A percentile compares a stretch with the other conserved stretches of the same genome.
These are phyloP conservation scores for Hycleus cichorii DNA, from an alignment of 1,140 invertebrate genomes.

Conservation along the genomic window DNA sequence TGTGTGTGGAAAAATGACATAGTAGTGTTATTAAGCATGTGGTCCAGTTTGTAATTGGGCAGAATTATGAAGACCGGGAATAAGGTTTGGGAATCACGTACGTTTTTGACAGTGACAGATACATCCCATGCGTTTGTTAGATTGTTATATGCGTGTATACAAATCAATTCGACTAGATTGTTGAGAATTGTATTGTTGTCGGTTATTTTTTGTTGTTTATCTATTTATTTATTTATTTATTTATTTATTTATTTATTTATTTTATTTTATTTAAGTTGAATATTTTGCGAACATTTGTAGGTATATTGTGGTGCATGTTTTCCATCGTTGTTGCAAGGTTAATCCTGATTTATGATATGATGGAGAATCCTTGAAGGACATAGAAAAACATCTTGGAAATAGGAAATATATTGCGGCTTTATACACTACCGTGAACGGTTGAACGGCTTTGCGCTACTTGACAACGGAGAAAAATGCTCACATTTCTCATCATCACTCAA, in stretches of 20 bases:
- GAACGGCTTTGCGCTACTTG: conserved; percentile 21
- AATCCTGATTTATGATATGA: conserved; percentile 30
- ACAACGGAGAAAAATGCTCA: conserved; percentile 24
- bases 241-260: not conserved
- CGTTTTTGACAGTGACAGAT: conserved; percentile 16
- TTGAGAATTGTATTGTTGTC: not conserved
- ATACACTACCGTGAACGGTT: conserved; percentile 19
- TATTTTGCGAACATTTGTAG: not conserved
- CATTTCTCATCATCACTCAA: conserved; percentile 28
- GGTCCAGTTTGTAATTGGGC: conserved; percentile 1
- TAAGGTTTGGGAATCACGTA: conserved; percentile 12
- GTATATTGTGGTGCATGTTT: conserved; percentile 6
- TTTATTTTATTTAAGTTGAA: not conserved
- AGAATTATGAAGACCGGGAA: conserved; percentile 13
- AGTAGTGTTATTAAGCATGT: conserved; percentile 11
- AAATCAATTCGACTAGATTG: not conserved
- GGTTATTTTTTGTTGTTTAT: not conserved
- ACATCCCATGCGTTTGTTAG: not conserved
- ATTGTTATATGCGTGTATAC: too few relatives aligned
- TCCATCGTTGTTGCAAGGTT: conserved; percentile 21
- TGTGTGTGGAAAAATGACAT: conserved; percentile 4
- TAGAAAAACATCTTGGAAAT: conserved; percentile 23
- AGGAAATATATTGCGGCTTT: conserved; percentile 26
- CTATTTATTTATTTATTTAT: not conserved
- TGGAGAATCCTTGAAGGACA: conserved; percentile 23